Percentiles rank a stretch among this genome's conserved stretches.
Evolutionary conservation across 2,797 vertebrate genomes (phyloP).

Genomic region (Uromys caudimaculatus): DNA sequence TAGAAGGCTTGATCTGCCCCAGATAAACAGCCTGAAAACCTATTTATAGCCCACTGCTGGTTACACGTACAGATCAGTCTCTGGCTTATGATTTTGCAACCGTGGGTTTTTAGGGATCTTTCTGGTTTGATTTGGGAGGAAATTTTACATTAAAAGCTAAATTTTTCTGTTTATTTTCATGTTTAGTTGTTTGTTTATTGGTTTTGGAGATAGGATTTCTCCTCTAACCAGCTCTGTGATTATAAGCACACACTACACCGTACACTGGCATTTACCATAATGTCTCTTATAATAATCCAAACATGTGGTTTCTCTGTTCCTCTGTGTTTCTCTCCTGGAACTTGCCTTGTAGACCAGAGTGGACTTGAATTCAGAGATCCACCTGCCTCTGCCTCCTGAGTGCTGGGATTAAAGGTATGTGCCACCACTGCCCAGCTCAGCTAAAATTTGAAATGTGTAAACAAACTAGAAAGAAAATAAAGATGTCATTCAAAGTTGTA

Average conservation of each 20-base stretch:
- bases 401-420: background rate
- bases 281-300: conserved; percentile 14
- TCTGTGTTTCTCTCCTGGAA: background rate
- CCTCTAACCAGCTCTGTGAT: background rate
- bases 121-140: conserved; percentile 63
- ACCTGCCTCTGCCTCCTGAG: background rate
- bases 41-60: conserved; percentile 83
- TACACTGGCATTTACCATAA: background rate
- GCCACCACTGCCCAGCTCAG: background rate
- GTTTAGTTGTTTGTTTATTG: background rate
- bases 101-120: conserved; percentile 67
- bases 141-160: conserved; percentile 34
- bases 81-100: conserved; percentile 78
- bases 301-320: background rate
- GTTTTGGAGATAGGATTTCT: background rate
- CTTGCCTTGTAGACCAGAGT: background rate
- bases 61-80: conserved; percentile 83
- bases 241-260: background rate
- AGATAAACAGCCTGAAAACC: conserved; percentile 82
- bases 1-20: conserved; percentile 79
- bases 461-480: conserved; percentile 36
- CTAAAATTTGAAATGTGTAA: conserved; percentile 41
- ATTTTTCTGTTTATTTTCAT: background rate
- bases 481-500: background rate
- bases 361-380: background rate